A percentile compares a stretch with the other conserved stretches of the same genome.
Conservation (phyloP, 2,797 vertebrate species). For the Eulemur rubriventer region DNA sequence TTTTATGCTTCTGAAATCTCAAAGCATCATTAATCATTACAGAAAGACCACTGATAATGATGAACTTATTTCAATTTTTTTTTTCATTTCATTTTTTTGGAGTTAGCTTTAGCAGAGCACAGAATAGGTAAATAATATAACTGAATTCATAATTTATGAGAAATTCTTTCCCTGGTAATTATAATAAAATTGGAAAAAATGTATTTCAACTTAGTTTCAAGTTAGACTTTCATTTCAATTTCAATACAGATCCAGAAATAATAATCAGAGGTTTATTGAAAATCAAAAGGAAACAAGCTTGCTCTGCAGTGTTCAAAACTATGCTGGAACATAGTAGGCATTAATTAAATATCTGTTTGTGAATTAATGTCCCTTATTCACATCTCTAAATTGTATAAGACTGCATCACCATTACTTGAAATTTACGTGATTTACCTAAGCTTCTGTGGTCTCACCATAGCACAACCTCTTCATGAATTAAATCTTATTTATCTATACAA, state of each 20-base stretch:
- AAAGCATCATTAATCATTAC: neutral
- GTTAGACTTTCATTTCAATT: neutral
- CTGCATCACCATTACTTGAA: neutral
- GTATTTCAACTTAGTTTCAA: conserved; percentile 25
- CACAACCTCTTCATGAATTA: neutral
- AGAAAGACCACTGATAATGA: neutral
- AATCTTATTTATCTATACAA: neutral
- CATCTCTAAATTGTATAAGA: neutral
- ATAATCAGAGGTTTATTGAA: neutral
- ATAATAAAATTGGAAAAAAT: neutral
- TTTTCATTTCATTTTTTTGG: neutral
- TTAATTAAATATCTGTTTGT: neutral
- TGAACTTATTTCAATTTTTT: neutral
- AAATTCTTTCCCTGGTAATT: neutral
- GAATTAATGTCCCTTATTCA: neutral
- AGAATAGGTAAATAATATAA: neutral
- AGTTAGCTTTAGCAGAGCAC: conserved; percentile 20
- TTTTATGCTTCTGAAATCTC: conserved; percentile 16
- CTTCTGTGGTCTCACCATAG: neutral
- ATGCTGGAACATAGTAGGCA: neutral
- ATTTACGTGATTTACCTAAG: neutral
- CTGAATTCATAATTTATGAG: neutral
- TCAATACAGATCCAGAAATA: neutral
- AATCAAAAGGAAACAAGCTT: neutral
- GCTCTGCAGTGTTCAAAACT: neutral